phyloP scores from a whole-genome alignment of 2,888 invertebrate genomes.

The Chorisops tibialis region DNA sequence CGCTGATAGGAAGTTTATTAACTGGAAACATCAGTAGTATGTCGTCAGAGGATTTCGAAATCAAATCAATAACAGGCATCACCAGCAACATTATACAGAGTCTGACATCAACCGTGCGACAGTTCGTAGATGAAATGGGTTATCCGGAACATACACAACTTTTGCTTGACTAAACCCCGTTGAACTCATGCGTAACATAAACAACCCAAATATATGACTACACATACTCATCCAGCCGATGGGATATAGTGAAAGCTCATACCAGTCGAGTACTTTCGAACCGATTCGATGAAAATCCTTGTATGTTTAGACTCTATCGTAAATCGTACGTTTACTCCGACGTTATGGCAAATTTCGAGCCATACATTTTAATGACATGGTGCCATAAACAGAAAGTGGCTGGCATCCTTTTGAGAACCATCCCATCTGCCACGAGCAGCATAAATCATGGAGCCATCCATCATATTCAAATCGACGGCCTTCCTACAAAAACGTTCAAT shows the following conservation, averaged over 20 bases:
- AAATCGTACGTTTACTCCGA: background rate
- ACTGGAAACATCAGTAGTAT: constrained; percentile 25
- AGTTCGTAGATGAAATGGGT: constrained; percentile 10
- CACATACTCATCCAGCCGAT: background rate
- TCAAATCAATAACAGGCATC: background rate
- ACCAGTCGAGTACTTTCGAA: no score
- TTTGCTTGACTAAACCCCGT: constrained; percentile 14
- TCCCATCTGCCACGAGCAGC: constrained; percentile 11
- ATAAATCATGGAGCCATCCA: constrained; percentile 32
- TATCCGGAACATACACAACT: constrained; percentile 19
- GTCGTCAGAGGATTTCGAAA: constrained; percentile 17
- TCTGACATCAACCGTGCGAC: background rate
- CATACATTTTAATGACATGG: constrained; percentile 27
- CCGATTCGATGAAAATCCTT: no score
- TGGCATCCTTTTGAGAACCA: background rate
- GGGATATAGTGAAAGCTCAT: no score
- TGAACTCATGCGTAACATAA: constrained; percentile 5
- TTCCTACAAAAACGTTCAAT: constrained; percentile 2
- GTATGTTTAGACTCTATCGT: no score
- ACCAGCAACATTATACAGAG: background rate
- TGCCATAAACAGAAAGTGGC: constrained; percentile 28
- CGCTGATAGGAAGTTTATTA: constrained; percentile 25
- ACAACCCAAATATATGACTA: background rate
- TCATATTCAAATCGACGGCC: constrained; percentile 31
- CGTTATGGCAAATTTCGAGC: background rate